Base-by-base conservation (phyloP, 2,888 invertebrate genomes). In the Crocallis elinguaria region DNA sequence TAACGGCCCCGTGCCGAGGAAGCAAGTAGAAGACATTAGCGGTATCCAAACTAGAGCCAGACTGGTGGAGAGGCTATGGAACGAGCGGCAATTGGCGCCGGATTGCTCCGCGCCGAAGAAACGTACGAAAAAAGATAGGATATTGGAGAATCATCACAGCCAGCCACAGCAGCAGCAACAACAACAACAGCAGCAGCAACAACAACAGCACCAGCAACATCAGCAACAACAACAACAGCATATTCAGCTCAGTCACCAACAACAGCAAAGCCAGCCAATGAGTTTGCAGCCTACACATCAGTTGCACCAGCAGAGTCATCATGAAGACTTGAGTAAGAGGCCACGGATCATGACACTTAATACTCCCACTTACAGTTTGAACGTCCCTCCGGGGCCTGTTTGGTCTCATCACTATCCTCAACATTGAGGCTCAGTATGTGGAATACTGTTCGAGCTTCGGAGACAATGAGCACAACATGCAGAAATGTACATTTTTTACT, bases 321-420 rank as follows among this genome's bases (percentile, higher is more conserved):
- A 79, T 4, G 86, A 87, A n/a, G 88, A 88, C 11, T 57, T 76
- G 9, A 82, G 73, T 52, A 88, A 88, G 53, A 58, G 89, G 49
- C 82, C 88, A 0, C 63, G 89, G 9, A 60, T 88, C 13, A 61
- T 86, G 19, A 77, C 84, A 32, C 77, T 80, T 52, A 73, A 77
- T 16, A 82, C 83, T 0, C 79, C 83, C 0, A 78, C 81, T 0
- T 85, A 86, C 3, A 68, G 79, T 1, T 60, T 87, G 6, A 79
- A 79, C 7, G 73, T 87, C 27, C 78, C 85, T 0, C 83, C 88
- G 0, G 81, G 82, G 0, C 84, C 86, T 0, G 82, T 78, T 0
- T 89, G 89, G 89, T 81, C 85, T 0, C 89, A 88, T 1, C 88
- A 88, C 27, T 88, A 88, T 39, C 86, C 86, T 0, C 88, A 84